These are phyloP conservation scores for Lasioglossum calceatum DNA, from an alignment of 2,888 invertebrate species.

Conservation along the genomic window DNA sequence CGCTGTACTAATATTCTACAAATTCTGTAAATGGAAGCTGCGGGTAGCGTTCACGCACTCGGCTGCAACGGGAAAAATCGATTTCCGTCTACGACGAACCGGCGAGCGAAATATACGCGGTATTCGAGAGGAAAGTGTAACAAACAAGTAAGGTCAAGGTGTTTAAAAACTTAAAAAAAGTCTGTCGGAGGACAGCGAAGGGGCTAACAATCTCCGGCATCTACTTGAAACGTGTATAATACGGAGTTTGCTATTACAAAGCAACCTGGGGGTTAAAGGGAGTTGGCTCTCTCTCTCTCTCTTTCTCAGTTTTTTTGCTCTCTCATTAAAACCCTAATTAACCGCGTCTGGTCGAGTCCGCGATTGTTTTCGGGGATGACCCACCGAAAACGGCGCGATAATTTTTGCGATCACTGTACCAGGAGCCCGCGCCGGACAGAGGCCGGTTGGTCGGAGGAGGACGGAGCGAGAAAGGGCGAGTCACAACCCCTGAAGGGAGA, in stretches of 20 bases:
- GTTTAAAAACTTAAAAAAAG: slow-evolving; percentile 8
- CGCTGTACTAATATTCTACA: slow-evolving; percentile 5
- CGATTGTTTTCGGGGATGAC: slow-evolving; percentile 62
- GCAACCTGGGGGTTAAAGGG: not conserved
- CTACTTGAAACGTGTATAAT: slow-evolving; percentile 7
- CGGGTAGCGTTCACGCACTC: not conserved
- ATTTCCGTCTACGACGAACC: not conserved
- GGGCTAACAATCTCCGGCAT: not conserved
- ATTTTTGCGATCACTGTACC: slow-evolving; percentile 72
- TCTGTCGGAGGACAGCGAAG: not conserved
- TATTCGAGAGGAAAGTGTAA: not conserved
- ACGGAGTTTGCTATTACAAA: not conserved
- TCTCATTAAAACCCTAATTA: slow-evolving; percentile 46
- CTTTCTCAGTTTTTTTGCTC: not conserved
- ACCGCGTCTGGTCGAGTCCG: slow-evolving; percentile 41
- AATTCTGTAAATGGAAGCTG: slow-evolving; percentile 17
- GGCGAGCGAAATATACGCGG: not conserved
- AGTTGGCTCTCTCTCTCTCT: not conserved
- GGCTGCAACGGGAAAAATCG: not conserved
- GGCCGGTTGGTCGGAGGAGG: slow-evolving; percentile 23
- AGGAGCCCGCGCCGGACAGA: slow-evolving; percentile 47
- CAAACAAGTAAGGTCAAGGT: slow-evolving; percentile 19
- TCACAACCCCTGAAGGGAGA: slow-evolving; percentile 26
- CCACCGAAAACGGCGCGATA: slow-evolving; percentile 65
- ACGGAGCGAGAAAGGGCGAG: slow-evolving; percentile 15